phyloP scores from a whole-genome alignment of 2,888 invertebrate species.

The Eudemis profundana region DNA sequence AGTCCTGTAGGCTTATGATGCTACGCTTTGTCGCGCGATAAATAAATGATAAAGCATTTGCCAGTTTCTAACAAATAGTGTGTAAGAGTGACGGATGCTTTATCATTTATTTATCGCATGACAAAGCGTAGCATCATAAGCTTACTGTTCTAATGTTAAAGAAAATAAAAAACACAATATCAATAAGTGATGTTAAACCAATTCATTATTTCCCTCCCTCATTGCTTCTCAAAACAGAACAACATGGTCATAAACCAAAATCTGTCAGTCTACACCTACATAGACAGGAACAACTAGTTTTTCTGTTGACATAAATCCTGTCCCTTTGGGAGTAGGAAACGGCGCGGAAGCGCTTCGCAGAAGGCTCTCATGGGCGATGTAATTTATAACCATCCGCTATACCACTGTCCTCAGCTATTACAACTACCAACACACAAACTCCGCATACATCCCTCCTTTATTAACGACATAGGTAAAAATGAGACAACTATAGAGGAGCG shows the following conservation, averaged over 20 bases:
- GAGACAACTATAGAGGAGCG: slow-evolving; percentile 8
- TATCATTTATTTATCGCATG: no score
- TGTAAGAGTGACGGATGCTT: no score
- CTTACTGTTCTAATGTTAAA: no score
- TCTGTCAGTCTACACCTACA: slow-evolving; percentile 30
- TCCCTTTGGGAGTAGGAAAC: slow-evolving; percentile 62
- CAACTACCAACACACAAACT: slow-evolving; percentile 6
- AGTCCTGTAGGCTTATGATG: no score
- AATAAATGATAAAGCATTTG: no score
- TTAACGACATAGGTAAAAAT: background rate
- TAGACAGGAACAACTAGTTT: slow-evolving; percentile 64
- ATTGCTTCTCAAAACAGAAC: background rate
- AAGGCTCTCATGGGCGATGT: slow-evolving; percentile 66
- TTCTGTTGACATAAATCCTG: slow-evolving; percentile 77
- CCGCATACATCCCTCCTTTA: background rate
- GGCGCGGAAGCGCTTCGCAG: slow-evolving; percentile 69
- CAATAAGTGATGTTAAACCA: background rate
- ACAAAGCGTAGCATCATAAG: no score
- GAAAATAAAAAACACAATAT: no score
- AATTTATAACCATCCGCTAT: slow-evolving; percentile 67
- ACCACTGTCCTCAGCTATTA: slow-evolving; percentile 37
- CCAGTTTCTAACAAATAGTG: no score
- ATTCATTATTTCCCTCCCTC: background rate
- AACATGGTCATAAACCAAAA: slow-evolving; percentile 30
- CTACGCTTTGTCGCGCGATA: no score